Percentiles rank a stretch among this genome's conserved stretches.
phyloP scores from a whole-genome alignment of 2,113 vertebrate genomes.

The Prochilodus magdalenae region DNA sequence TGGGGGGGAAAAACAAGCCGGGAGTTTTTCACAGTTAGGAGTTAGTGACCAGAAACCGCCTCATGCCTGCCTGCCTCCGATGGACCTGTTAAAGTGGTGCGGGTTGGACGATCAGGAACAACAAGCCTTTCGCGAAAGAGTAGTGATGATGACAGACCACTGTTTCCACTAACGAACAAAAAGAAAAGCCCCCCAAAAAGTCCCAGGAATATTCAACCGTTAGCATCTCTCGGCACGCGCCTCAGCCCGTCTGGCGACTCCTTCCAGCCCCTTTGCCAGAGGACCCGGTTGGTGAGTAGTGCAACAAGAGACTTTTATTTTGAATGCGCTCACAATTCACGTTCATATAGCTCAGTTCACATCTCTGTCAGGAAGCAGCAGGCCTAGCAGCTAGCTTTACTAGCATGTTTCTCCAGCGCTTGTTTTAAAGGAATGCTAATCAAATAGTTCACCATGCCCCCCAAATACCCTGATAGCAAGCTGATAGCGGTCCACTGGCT shows the following conservation, averaged over 20 bases:
- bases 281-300: conserved; percentile 12
- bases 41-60: conserved; percentile 10
- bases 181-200: not conserved
- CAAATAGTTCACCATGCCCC: no score
- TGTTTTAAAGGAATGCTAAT: no score
- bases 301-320: conserved; percentile 21
- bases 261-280: not conserved
- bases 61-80: not conserved
- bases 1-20: not conserved
- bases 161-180: not conserved
- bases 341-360: no score
- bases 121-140: conserved; percentile 1
- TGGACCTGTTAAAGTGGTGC: not conserved
- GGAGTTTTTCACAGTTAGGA: conserved; percentile 4
- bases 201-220: no score
- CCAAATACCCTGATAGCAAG: no score
- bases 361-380: no score
- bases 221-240: conserved; percentile 6
- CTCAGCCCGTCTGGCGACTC: not conserved
- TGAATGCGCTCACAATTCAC: not conserved
- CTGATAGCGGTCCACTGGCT: no score
- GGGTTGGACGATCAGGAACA: not conserved
- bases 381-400: no score
- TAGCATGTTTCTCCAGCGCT: no score
- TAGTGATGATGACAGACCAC: not conserved